Conservation (phyloP, 2,888 invertebrate species). For the Dusona sp. region DNA sequence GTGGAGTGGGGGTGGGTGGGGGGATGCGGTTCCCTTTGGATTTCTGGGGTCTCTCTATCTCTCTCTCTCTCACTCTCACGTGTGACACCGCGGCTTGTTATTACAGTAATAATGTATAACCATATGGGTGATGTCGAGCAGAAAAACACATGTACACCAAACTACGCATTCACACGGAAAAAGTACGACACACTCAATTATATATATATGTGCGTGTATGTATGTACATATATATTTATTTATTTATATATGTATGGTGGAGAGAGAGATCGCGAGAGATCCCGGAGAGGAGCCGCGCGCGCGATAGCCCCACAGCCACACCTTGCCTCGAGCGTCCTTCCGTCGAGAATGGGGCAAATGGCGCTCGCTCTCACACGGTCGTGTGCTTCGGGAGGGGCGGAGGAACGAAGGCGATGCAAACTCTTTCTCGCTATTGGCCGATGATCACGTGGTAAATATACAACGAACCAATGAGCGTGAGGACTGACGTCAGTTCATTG, state of each 20-base stretch:
- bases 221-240: not conserved
- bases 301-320: constrained; percentile 77
- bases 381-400: constrained; percentile 25
- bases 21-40: constrained; percentile 48
- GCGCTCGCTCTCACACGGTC: constrained; percentile 70
- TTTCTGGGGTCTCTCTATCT: constrained; percentile 30
- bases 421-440: constrained; percentile 78
- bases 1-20: not conserved
- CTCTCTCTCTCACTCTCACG: constrained; percentile 37
- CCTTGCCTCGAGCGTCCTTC: constrained; percentile 82
- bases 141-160: constrained; percentile 21
- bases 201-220: not conserved
- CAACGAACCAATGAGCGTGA: constrained; percentile 80
- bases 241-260: constrained; percentile 8
- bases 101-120: constrained; percentile 27
- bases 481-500: constrained; percentile 86
- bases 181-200: constrained; percentile 1
- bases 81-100: constrained; percentile 5
- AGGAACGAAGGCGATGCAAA: constrained; percentile 58
- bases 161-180: constrained; percentile 25
- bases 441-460: constrained; percentile 83
- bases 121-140: constrained; percentile 18
- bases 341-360: constrained; percentile 82
- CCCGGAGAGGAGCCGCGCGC: constrained; percentile 64
- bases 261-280: constrained; percentile 53